Conservation (phyloP, 37 sponge, comb jelly and placozoan genomes). For the Diacarnus erythraeanus region DNA sequence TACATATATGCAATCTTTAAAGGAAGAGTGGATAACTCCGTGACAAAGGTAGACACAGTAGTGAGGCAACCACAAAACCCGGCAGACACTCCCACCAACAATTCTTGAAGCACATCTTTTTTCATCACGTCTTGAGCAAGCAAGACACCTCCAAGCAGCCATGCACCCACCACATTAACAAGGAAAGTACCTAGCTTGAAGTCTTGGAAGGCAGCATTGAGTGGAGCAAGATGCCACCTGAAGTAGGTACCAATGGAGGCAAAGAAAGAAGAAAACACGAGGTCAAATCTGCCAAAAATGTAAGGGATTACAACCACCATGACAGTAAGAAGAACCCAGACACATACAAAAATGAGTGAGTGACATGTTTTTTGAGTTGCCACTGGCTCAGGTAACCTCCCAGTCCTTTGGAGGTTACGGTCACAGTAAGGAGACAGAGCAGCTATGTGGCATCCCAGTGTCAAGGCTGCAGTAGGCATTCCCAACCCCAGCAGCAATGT, state of each 20-base stretch:
- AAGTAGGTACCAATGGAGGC: constrained; percentile 38
- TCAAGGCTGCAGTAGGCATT: constrained; percentile 39
- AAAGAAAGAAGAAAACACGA: constrained; percentile 44
- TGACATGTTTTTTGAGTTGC: background rate
- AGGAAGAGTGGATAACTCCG: constrained; percentile 35
- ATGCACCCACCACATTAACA: constrained; percentile 43
- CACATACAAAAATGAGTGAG: background rate
- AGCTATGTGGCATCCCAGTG: constrained; percentile 43
- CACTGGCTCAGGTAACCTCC: background rate
- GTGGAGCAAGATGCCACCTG: constrained; percentile 52
- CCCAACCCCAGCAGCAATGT: constrained; percentile 48
- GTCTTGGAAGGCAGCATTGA: constrained; percentile 23
- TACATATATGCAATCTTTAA: constrained; percentile 22
- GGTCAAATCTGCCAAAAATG: background rate
- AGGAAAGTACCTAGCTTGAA: constrained; percentile 62
- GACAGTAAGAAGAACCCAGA: constrained; percentile 24
- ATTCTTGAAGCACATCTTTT: background rate
- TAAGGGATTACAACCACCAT: constrained; percentile 4
- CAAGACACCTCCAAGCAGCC: constrained; percentile 25
- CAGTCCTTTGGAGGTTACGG: background rate
- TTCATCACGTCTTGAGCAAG: background rate
- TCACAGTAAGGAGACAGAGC: constrained; percentile 31
- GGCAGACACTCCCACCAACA: constrained; percentile 33
- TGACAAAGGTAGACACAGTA: constrained; percentile 66
- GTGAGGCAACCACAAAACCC: constrained; percentile 75